A percentile compares a stretch with the other conserved stretches of the same genome.
phyloP scores from a whole-genome alignment of 2,113 vertebrate species.

The Cathartes aura region DNA sequence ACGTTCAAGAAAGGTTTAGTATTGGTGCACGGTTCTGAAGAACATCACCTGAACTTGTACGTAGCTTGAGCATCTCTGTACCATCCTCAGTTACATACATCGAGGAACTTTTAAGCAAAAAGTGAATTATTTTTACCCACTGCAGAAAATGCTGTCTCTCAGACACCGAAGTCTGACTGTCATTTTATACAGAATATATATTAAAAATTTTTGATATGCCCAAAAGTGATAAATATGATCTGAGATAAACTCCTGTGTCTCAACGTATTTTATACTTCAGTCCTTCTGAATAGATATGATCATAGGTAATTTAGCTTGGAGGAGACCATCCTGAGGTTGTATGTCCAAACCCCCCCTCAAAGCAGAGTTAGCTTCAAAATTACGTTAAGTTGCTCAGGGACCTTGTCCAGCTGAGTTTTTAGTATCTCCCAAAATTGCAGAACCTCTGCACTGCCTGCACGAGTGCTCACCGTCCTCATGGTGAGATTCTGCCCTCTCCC shows the following conservation, averaged over 20 bases:
- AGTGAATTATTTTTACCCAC: neutral
- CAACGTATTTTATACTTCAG: neutral
- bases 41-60: neutral
- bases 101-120: neutral
- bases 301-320: neutral
- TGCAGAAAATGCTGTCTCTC: neutral
- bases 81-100: neutral
- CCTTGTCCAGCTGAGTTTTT: neutral
- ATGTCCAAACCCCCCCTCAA: neutral
- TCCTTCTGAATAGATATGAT: neutral
- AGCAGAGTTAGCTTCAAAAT: neutral
- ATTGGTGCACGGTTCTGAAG: neutral
- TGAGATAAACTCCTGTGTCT: neutral
- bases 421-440: neutral
- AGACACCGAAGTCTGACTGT: neutral
- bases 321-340: neutral
- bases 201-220: neutral
- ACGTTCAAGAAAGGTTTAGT: neutral
- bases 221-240: neutral
- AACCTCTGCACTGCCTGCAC: neutral
- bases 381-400: neutral
- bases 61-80: neutral
- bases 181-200: neutral
- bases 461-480: neutral
- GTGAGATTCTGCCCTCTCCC: neutral